A percentile compares a stretch with the other conserved stretches of the same genome.
Evolutionary conservation across 2,113 vertebrate species (phyloP).

Genomic region (Epinephelus fuscoguttatus): DNA sequence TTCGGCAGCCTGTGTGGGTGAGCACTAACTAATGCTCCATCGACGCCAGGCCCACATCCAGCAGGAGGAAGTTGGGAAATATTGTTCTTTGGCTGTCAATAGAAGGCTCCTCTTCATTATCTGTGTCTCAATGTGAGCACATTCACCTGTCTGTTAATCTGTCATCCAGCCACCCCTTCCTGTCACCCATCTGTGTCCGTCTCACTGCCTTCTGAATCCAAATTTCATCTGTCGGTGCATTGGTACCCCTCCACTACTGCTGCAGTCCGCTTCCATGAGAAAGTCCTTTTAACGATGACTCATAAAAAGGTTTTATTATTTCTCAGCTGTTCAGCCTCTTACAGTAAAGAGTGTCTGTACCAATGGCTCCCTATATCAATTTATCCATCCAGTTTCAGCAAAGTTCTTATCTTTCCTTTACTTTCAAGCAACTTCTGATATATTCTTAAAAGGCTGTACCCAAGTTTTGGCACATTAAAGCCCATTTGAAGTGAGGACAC

Average conservation of each 20-base stretch:
- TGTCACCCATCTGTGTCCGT: conserved; percentile 51
- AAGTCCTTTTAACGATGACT: conserved; percentile 42
- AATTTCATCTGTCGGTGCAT: conserved; percentile 30
- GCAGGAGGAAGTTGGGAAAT: conserved; percentile 26
- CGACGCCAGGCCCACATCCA: conserved; percentile 27
- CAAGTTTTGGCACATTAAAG: not conserved
- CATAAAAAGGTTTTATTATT: conserved; percentile 43
- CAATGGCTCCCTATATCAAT: not conserved
- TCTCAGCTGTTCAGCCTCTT: conserved; percentile 24
- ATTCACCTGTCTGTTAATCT: conserved; percentile 58
- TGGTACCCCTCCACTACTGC: conserved; percentile 13
- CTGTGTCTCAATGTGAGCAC: conserved; percentile 25
- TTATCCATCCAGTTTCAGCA: not conserved
- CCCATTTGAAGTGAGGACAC: not conserved
- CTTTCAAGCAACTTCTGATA: not conserved
- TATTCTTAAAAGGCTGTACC: not conserved
- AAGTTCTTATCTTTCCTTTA: not conserved
- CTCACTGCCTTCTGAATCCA: conserved; percentile 16
- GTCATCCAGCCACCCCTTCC: conserved; percentile 47
- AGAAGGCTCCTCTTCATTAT: conserved; percentile 55
- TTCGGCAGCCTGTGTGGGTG: conserved; percentile 20
- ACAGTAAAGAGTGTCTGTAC: not conserved
- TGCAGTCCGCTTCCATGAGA: not conserved
- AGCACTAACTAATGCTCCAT: conserved; percentile 29
- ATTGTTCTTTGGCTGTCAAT: conserved; percentile 46